Conservation (phyloP, 2,888 invertebrate genomes). For the Troglohyphantes excavatus region DNA sequence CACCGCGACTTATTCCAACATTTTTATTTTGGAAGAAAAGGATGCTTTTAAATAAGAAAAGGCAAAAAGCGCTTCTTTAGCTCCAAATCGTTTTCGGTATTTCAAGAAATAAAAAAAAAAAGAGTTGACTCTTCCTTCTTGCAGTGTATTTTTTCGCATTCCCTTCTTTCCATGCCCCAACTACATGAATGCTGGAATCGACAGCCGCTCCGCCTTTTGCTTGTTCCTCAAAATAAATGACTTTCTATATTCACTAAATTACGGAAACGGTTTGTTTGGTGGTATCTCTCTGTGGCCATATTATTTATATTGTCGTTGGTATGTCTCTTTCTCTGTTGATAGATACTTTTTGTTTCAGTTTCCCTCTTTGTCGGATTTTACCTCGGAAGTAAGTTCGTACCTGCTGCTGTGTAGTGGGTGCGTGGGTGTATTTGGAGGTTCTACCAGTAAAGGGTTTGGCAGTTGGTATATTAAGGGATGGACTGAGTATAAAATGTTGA, state of each 20-base stretch:
- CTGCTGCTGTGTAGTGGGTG: slow-evolving; percentile 18
- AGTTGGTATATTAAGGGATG: not conserved
- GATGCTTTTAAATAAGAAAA: slow-evolving; percentile 45
- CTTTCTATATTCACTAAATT: slow-evolving; percentile 78
- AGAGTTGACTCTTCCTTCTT: slow-evolving; percentile 42
- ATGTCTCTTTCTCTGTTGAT: slow-evolving; percentile 35
- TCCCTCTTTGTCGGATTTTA: not conserved
- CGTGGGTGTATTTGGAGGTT: slow-evolving; percentile 48
- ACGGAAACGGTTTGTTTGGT: slow-evolving; percentile 66
- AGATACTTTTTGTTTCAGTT: slow-evolving; percentile 33
- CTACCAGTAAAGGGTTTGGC: slow-evolving; percentile 59
- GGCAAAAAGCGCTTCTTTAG: slow-evolving; percentile 31
- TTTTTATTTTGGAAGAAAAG: slow-evolving; percentile 2
- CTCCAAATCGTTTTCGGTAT: slow-evolving; percentile 52
- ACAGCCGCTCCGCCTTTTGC: slow-evolving; percentile 75
- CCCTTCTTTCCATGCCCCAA: slow-evolving; percentile 15
- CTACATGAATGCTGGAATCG: slow-evolving; percentile 72
- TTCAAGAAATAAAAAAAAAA: slow-evolving; percentile 32
- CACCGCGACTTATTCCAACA: not conserved
- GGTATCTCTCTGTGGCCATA: slow-evolving; percentile 71
- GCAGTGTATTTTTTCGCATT: slow-evolving; percentile 33
- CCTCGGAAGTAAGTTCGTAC: not conserved
- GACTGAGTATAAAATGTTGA: not conserved
- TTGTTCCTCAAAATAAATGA: slow-evolving; percentile 78
- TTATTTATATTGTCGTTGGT: slow-evolving; percentile 75